Conservation (phyloP, 2,797 vertebrate species). For the Typhlichthys eigenmanni region DNA sequence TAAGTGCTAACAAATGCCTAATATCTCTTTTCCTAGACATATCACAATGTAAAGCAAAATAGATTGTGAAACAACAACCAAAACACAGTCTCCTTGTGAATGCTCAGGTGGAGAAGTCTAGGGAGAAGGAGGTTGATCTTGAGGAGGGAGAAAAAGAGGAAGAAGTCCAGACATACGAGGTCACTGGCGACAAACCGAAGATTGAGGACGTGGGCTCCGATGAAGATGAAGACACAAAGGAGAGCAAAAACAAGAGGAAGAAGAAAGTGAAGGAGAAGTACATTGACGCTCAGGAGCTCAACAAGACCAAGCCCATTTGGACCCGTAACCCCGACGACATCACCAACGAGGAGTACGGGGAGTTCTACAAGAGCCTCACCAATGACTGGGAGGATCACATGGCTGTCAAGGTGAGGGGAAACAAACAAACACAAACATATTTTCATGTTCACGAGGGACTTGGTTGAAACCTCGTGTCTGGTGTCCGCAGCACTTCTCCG, state of each 20-base stretch:
- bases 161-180: constrained; percentile 76
- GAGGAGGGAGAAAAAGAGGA: constrained; percentile 78
- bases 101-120: constrained; percentile 79
- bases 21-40: not conserved
- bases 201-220: constrained; percentile 81
- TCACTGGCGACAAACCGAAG: constrained; percentile 74
- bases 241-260: constrained; percentile 88
- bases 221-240: constrained; percentile 88
- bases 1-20: constrained; percentile 68
- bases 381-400: constrained; percentile 98
- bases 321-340: constrained; percentile 95
- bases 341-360: constrained; percentile 90
- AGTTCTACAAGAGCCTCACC: constrained; percentile 94
- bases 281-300: constrained; percentile 85
- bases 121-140: constrained; percentile 81
- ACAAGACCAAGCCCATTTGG: constrained; percentile 96
- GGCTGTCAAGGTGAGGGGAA: constrained; percentile 84
- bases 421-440: too few species aligned
- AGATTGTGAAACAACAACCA: not conserved
- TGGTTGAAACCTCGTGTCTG: constrained; percentile 1
- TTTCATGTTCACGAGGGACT: not conserved
- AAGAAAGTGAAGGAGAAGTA: constrained; percentile 90
- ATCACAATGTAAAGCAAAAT: not conserved
- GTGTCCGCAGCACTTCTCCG: constrained; percentile 74
- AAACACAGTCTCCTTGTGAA: not conserved